Evolutionary conservation across 2,797 vertebrate species (phyloP), one percentile per base, ranked within the genome.

Genomic region (Chelon auratus): DNA sequence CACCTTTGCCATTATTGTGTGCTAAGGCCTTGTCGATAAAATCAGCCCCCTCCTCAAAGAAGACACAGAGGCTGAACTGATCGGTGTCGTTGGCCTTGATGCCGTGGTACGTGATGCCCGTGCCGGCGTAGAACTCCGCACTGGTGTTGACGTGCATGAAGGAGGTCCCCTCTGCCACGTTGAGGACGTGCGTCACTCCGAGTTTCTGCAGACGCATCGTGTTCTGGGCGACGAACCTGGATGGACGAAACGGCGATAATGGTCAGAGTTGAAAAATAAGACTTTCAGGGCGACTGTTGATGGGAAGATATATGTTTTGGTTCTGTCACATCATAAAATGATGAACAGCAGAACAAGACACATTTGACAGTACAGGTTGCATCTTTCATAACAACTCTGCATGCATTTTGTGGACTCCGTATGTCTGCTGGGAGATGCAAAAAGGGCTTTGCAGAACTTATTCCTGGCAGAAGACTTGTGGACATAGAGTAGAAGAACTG

Each of bases 111-210:
- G 86, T 93, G 93, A 99, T 97, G 86, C 95, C 95, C 0, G 96
- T 96, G 85, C 96, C 97, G 59, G 95, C 85, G 73, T 99, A 99
- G 93, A 97, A 99, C 63, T 95, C 97, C 15, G 93, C 93, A 5
- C 90, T 96, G 75, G 98, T 99, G 93, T 99, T 99, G 86, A 99
- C 98, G 0, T 99, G 98, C 98, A 99, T 99, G 91, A 99, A 99
- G 63, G 97, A 99, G 85, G 95, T 97, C 59, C 98, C 98, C 84
- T 99, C 98, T 0, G 98, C 98, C 10, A 96, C 95, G 17, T 99
- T 99, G 72, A 99, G 94, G 83, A 99, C 91, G 0, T 99, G 98
- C 8, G 97, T 99, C 90, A 99, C 97, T 9, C 97, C 97, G 15
- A 98, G 92, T 18, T 91, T 96, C 93, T 98, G 96, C 86, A 99